phyloP scores from a whole-genome alignment of 2,113 vertebrate species.

The Sphyrna mokarran region DNA sequence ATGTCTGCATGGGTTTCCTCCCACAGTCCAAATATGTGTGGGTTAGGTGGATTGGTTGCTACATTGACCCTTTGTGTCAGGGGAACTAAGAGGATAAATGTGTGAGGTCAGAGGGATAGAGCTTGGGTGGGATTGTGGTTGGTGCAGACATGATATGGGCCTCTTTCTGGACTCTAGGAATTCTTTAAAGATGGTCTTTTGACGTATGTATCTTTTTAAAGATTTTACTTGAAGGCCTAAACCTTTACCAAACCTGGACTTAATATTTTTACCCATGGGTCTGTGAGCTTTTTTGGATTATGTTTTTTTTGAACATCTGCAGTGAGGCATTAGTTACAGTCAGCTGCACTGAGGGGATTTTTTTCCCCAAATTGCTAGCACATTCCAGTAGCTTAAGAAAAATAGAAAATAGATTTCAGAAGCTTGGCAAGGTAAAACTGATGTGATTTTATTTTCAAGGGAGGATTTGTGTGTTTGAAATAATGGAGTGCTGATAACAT shows the following conservation, averaged over 20 bases:
- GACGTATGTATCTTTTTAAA: not conserved
- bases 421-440: not conserved
- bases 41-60: too few species aligned
- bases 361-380: not conserved
- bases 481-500: not conserved
- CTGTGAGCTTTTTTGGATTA: not conserved
- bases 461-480: not conserved
- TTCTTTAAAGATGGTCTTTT: not conserved
- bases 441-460: not conserved
- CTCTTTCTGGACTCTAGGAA: too few species aligned
- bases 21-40: too few species aligned
- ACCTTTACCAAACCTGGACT: not conserved
- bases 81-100: too few species aligned
- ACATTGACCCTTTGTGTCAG: too few species aligned
- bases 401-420: not conserved
- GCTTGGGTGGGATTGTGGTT: too few species aligned
- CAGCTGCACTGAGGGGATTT: not conserved
- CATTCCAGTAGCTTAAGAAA: not conserved
- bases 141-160: too few species aligned
- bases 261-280: not conserved
- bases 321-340: not conserved
- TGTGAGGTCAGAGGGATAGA: too few species aligned
- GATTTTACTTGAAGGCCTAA: not conserved
- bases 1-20: too few species aligned
- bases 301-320: not conserved